A percentile compares a stretch with the other conserved stretches of the same genome.
Conservation (phyloP, 1,140 invertebrate genomes). For the Homalodisca vitripennis region DNA sequence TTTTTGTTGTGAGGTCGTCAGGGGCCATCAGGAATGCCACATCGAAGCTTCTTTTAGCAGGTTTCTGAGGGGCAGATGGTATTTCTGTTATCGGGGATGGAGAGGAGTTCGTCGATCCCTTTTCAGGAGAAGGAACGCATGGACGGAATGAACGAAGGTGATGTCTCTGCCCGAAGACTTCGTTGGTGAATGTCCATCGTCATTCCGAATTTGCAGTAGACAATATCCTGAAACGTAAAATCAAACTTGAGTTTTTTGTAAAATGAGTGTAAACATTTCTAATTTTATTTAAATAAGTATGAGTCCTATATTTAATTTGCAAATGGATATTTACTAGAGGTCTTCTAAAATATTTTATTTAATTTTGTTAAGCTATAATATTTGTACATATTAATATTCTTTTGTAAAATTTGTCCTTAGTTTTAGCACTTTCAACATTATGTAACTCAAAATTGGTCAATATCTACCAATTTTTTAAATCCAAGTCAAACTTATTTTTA, state of each 20-base stretch:
- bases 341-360: no score
- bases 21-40: slow-evolving; percentile 85
- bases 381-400: no score
- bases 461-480: no score
- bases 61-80: slow-evolving; percentile 26
- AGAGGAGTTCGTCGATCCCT: slow-evolving; percentile 5
- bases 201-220: slow-evolving; percentile 33
- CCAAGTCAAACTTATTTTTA: no score
- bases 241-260: neutral
- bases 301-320: no score
- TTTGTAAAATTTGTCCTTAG: no score
- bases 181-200: slow-evolving; percentile 42
- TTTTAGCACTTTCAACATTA: no score
- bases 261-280: no score
- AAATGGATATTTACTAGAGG: no score
- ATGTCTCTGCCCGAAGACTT: slow-evolving; percentile 29
- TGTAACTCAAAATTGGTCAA: no score
- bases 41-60: slow-evolving; percentile 68
- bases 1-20: slow-evolving; percentile 71
- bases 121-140: slow-evolving; percentile 5
- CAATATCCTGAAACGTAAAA: slow-evolving; percentile 1
- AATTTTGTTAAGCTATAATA: no score
- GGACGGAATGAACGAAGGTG: slow-evolving; percentile 15
- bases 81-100: slow-evolving; percentile 13
- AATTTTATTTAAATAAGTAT: no score